Base-by-base conservation (phyloP, 2,888 invertebrate genomes). In the Scrobipalpa atriplicella region DNA sequence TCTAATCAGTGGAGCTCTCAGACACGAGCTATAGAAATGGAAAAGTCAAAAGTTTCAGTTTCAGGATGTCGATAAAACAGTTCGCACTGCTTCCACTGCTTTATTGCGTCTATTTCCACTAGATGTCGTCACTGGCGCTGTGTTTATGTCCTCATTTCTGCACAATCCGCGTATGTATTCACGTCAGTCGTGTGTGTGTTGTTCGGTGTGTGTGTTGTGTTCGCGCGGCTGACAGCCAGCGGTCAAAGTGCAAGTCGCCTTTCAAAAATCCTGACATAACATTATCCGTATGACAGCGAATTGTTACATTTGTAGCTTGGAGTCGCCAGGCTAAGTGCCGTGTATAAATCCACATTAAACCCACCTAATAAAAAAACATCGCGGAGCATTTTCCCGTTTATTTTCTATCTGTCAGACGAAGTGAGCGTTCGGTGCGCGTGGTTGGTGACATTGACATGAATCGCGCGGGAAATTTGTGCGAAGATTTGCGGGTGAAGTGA, bases 361-460 rank as follows among this genome's bases (percentile, higher is more conserved):
- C 29, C 29, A 29, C 29, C 29, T 29, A 29, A 2, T 29, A 5
- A 2, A 13, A 43, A 43, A 43, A 47, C 5, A 16, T 47, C 16
- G 21, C 21, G 29, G 11, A 18, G 18, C 5, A 54, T 54, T 54
- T 54, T 54, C n/a, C 54, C 21, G 54, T 56, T 1, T 21, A 56
- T 19, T 56, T 52, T 52, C 19, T 13, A 56, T 29, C 54, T 29
- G 54, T 56, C 54, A 56, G 21, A 29, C 13, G 13, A 11, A 56
- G 54, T 13, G 54, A 56, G 54, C 29, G 54, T 56, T 21, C 21
- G 11, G 13, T 56, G 54, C 54, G 54, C 54, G 54, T 13, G 54
- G 54, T 56, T 56, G 54, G 54, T 56, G 54, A 21, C 54, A 21
- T 56, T 56, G 54, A 56, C 29, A 13, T 56, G 21, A 56, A 29